A percentile compares a stretch with the other conserved stretches of the same genome.
Evolutionary conservation across 2,888 invertebrate species (phyloP).

Genomic region (Nezara viridula): DNA sequence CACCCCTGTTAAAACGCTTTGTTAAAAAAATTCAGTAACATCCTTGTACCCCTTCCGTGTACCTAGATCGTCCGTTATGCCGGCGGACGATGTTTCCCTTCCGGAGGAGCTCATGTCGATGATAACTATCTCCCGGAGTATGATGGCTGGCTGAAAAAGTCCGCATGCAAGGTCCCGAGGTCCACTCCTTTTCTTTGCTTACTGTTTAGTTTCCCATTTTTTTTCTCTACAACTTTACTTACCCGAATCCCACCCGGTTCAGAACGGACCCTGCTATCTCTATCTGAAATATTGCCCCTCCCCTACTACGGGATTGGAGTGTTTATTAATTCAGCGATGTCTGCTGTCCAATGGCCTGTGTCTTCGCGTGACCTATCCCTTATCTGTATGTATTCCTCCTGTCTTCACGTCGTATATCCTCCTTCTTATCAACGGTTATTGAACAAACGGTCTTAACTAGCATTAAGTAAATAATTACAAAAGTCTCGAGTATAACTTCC

Average conservation of each 20-base stretch:
- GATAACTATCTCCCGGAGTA: not conserved
- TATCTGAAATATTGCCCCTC: not conserved
- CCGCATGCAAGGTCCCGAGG: constrained; percentile 14
- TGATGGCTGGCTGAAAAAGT: not conserved
- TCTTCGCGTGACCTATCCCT: not conserved
- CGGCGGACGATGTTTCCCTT: constrained; percentile 17
- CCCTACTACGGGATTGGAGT: not conserved
- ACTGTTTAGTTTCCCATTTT: too few relatives aligned
- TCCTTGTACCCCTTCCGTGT: constrained; percentile 13
- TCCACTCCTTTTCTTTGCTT: not conserved
- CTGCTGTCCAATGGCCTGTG: not conserved
- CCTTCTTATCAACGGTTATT: not conserved
- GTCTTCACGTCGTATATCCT: not conserved
- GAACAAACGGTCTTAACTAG: not conserved
- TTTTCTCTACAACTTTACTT: not conserved
- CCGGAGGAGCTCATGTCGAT: constrained; percentile 16
- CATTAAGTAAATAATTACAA: not conserved
- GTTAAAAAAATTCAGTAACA: not conserved
- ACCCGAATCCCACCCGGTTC: not conserved
- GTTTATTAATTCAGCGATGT: not conserved
- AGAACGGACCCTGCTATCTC: not conserved
- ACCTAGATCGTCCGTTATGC: not conserved
- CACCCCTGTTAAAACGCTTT: not conserved
- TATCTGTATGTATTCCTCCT: not conserved
- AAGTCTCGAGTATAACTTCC: not conserved